phyloP scores from a whole-genome alignment of 2,888 invertebrate species.

The Ptilodon capucinus region DNA sequence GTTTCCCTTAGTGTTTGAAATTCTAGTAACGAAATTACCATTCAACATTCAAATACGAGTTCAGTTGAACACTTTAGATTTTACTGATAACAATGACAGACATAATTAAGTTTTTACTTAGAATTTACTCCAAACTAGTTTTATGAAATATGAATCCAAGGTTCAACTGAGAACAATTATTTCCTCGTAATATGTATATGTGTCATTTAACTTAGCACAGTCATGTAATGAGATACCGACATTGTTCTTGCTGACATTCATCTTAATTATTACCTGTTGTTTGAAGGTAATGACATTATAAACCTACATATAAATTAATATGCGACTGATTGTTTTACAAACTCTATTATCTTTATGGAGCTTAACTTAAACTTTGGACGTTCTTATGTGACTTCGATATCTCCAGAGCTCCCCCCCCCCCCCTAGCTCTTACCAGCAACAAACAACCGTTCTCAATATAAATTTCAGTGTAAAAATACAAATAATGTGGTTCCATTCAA shows the following conservation, averaged over 20 bases:
- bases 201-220: background rate
- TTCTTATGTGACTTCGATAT: too few relatives aligned
- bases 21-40: too few relatives aligned
- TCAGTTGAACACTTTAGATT: background rate
- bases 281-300: background rate
- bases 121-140: background rate
- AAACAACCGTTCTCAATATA: too few relatives aligned
- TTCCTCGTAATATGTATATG: background rate
- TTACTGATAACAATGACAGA: background rate
- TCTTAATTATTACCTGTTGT: background rate
- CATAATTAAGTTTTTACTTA: background rate
- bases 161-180: background rate
- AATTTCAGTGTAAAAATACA: too few relatives aligned
- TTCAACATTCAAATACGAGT: too few relatives aligned
- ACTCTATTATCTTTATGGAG: too few relatives aligned
- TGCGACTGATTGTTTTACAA: too few relatives aligned
- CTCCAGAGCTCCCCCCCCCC: too few relatives aligned
- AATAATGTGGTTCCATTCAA: too few relatives aligned
- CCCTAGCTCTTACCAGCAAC: too few relatives aligned
- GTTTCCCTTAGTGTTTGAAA: too few relatives aligned
- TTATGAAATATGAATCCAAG: background rate
- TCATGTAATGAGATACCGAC: background rate
- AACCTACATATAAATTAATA: slow-evolving; percentile 1
- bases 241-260: background rate
- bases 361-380: too few relatives aligned